Base-by-base conservation (phyloP, 2,113 vertebrate genomes). In the Perca flavescens region DNA sequence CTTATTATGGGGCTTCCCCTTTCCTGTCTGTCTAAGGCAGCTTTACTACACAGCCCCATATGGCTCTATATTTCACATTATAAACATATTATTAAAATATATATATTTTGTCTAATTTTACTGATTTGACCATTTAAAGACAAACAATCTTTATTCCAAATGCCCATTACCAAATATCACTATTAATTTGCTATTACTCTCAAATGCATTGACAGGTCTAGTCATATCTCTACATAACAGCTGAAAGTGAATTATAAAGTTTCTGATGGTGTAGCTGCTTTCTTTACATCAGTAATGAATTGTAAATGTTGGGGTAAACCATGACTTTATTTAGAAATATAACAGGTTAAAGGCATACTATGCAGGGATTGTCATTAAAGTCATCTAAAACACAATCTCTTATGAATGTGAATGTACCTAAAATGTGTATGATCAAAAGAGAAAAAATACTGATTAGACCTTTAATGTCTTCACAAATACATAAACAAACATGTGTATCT, bases 1-100 rank as follows among this genome's bases (percentile, higher is more conserved):
- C 79, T 85, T 67, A 82, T 91, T 90, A 91, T 50, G 43, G 28
- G 50, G 63, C 56, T 80, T 87, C 85, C 86, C 83, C 70, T 87
- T 91, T 60, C 17, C 79, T 25, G 65, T 68, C 52, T 80, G 40
- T 49, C 16, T 53, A 21, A 75, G 50, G 21, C 54, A 70, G 75
- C 53, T 65, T 80, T 75, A 77, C 69, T 15, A n/a, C 34, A 40
- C 2, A 63, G 34, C n/a, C 28, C 62, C 62, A 76, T 57, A 78
- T 79, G 62, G n/a, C 43, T 67, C 4, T 49, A 62, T 19, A 19
- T 71, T 56, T 49, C 8, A 57, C 25, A 56, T 17, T 8, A 43
- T 21, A 28, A 46, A 72, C 19, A 57, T 11, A 34, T 64, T 54
- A 17, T 56, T 15, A 34, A 36, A 8, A 47, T 5, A 52, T 52